Conservation (phyloP, 1,140 invertebrate species). For the Neuroterus valhalla region DNA sequence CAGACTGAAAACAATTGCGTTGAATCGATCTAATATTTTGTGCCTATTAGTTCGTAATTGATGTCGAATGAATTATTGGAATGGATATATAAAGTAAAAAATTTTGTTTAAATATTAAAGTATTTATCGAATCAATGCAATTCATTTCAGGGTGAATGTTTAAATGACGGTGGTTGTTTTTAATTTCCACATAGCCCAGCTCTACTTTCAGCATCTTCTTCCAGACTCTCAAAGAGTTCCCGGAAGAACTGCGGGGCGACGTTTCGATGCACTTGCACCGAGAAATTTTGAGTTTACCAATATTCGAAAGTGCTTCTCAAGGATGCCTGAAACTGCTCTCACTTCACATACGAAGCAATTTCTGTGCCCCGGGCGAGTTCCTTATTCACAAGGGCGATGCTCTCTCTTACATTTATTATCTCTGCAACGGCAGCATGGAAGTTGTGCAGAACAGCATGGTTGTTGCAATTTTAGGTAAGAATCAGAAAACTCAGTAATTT, state of each 20-base stretch:
- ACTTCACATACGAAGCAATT: conserved; percentile 91
- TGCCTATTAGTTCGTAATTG: too few relatives aligned
- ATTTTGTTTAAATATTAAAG: too few relatives aligned
- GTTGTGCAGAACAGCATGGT: conserved; percentile 98
- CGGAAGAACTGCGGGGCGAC: conserved; percentile 94
- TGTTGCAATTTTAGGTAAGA: conserved; percentile 96
- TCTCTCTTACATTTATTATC: conserved; percentile 95
- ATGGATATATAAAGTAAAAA: too few relatives aligned
- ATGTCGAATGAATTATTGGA: too few relatives aligned
- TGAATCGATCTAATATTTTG: too few relatives aligned
- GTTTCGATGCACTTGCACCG: conserved; percentile 96
- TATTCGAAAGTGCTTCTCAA: conserved; percentile 94
- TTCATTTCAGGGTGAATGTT: conserved; percentile 12
- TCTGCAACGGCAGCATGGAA: conserved; percentile 98
- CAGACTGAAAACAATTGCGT: too few relatives aligned
- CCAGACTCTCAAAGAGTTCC: conserved; percentile 96
- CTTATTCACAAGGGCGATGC: conserved; percentile 98
- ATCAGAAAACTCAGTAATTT: background rate
- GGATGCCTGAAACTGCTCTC: conserved; percentile 94
- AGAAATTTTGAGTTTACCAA: conserved; percentile 94
- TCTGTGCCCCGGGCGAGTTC: conserved; percentile 97
- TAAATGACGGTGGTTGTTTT: background rate
- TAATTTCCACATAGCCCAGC: background rate
- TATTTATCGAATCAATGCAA: conserved; percentile 4
- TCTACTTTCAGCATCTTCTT: conserved; percentile 43